These are phyloP conservation scores for Dicrurus megarhynchus DNA, from an alignment of 2,113 vertebrate genomes.

Conservation along the genomic window DNA sequence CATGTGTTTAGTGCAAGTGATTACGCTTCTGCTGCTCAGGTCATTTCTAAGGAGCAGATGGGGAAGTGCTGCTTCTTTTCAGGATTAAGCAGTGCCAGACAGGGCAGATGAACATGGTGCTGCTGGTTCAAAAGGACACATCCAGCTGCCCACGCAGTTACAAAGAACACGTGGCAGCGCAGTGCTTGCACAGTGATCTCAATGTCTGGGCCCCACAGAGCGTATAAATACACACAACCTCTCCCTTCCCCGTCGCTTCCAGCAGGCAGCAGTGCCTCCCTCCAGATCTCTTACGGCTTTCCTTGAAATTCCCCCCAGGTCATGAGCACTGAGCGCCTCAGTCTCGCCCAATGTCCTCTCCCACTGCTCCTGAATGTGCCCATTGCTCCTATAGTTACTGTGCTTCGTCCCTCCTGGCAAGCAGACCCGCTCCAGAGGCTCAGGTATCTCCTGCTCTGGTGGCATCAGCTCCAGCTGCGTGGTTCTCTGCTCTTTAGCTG, in stretches of 20 bases:
- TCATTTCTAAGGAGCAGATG: not conserved
- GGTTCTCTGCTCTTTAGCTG: not conserved
- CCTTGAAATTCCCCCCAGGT: not conserved
- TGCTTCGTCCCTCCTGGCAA: not conserved
- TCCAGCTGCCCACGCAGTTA: not conserved
- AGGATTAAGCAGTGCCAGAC: not conserved
- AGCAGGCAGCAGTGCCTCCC: not conserved
- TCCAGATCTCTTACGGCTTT: not conserved
- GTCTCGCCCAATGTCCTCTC: not conserved
- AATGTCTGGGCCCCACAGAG: not conserved
- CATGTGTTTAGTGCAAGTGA: not conserved
- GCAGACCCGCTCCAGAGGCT: not conserved
- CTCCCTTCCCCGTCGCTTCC: not conserved
- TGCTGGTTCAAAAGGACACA: not conserved
- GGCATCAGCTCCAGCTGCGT: not conserved
- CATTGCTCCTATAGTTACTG: not conserved
- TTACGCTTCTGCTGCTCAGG: not conserved
- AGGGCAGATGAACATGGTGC: not conserved
- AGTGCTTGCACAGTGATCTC: not conserved
- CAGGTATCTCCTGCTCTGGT: not conserved
- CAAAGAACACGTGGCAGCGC: not conserved
- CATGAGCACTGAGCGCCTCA: not conserved
- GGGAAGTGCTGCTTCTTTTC: not conserved
- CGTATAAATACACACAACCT: fast-evolving
- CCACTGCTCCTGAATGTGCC: not conserved